Base-by-base conservation (phyloP, 2,797 vertebrate genomes). In the Echeneis naucrates region DNA sequence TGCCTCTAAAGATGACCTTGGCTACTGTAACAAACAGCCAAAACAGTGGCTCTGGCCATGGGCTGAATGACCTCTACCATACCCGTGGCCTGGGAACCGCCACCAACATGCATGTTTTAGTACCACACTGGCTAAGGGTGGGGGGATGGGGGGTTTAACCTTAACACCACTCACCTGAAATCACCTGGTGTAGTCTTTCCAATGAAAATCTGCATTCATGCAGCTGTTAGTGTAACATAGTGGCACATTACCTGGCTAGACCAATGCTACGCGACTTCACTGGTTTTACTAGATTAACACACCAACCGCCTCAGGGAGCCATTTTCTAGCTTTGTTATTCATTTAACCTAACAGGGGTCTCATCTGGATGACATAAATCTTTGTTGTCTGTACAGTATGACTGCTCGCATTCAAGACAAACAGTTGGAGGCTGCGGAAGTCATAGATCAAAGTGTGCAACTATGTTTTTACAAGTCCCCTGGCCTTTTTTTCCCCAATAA, bases 361-460 rank as follows among this genome's bases (percentile, higher is more conserved):
- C 2, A 2, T 35, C 27, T 64, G 68, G 23, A n/a, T 82, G 61
- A 80, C 42, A 68, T 56, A 77, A 79, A 87, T 59, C 51, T 76
- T 67, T 68, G 54, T 72, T 83, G 62, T 53, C 60, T 60, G 58
- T 16, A 53, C 19, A 48, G 52, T 44, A 24, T 6, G 50, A 78
- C 48, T 50, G 53, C 68, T 82, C 77, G 86, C 16, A 5, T 81
- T 66, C 52, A 42, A 52, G 24, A 59, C 65, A 79, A 68, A 78
- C 74, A 50, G 53, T 35, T 56, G 42, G 30, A 58, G 42, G 42
- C 37, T 60, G 51, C 60, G 32, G 14, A 54, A 77, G 70, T 68
- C 78, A 85, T 83, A 82, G 83, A 82, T 75, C 79, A 82, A 74
- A 87, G 56, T 62, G 62, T 69, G 54, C 54, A 67, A 66, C 26